phyloP scores from a whole-genome alignment of 64 coral and sea anemone species.

The Montipora sp. region DNA sequence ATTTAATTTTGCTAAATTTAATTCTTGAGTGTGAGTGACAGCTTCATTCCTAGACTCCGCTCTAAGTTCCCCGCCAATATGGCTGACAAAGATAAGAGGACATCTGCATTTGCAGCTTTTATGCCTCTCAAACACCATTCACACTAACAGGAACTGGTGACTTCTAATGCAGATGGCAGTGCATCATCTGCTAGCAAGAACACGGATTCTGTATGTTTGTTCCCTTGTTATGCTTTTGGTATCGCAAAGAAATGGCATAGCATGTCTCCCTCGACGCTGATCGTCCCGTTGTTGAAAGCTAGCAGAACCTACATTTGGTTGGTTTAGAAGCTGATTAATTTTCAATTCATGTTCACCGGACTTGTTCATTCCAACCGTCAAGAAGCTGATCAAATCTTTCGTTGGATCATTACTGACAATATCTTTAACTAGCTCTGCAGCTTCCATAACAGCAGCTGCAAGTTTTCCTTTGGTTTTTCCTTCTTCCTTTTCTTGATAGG shows the following conservation, averaged over 20 bases:
- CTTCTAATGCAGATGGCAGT: too few relatives aligned
- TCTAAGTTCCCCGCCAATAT: too few relatives aligned
- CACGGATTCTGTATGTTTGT: neutral
- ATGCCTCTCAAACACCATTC: too few relatives aligned
- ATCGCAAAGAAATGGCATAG: neutral
- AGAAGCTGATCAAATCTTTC: constrained; percentile 1
- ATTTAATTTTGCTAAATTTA: too few relatives aligned
- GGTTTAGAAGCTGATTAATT: constrained; percentile 14
- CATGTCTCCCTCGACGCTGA: neutral
- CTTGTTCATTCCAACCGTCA: neutral
- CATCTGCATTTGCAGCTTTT: too few relatives aligned
- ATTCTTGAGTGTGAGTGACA: too few relatives aligned
- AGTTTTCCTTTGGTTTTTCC: neutral
- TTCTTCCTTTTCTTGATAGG: constrained; percentile 15
- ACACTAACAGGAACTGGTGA: too few relatives aligned
- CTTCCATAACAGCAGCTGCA: constrained; percentile 1
- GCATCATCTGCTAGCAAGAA: neutral
- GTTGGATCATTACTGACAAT: neutral
- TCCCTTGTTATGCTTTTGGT: constrained; percentile 17
- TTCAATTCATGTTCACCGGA: constrained; percentile 15
- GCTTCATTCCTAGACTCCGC: too few relatives aligned
- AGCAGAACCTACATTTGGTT: constrained; percentile 17
- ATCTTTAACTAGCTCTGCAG: constrained; percentile 7
- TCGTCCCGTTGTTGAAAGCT: neutral
- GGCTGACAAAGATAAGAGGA: too few relatives aligned